These are phyloP conservation scores for Sminthopsis crassicaudata DNA, from an alignment of 2,113 vertebrate genomes.

Conservation along the genomic window DNA sequence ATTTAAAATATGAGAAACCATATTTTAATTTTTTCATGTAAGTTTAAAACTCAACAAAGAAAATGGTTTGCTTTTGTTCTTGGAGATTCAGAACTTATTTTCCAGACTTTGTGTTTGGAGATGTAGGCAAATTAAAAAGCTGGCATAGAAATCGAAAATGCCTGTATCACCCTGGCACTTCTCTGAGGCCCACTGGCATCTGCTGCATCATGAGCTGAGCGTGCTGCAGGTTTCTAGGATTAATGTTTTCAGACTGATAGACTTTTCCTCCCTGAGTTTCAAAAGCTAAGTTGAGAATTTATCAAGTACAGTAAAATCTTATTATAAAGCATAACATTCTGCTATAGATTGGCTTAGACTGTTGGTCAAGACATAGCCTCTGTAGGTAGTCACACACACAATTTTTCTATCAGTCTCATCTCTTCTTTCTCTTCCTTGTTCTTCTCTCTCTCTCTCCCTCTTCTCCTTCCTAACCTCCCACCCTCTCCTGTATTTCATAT, in stretches of 20 bases:
- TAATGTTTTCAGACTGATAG: not conserved
- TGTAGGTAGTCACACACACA: not conserved
- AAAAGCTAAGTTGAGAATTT: not conserved
- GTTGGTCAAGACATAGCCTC: not conserved
- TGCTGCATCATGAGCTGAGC: not conserved
- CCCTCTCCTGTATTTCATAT: not conserved
- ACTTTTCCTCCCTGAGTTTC: not conserved
- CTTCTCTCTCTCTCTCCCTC: not conserved
- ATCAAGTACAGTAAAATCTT: not conserved
- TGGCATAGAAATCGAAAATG: not conserved
- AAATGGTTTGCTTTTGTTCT: not conserved
- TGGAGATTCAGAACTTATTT: constrained; percentile 21
- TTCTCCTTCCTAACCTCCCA: not conserved
- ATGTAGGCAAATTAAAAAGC: not conserved
- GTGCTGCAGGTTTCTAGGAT: not conserved
- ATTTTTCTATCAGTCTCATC: not conserved
- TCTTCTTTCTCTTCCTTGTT: not conserved
- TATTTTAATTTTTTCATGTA: not conserved
- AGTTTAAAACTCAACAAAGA: not conserved
- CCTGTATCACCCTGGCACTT: not conserved
- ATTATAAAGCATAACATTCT: not conserved
- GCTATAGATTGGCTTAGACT: not conserved
- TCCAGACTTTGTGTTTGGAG: not conserved
- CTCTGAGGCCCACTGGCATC: not conserved
- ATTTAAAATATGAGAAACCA: constrained; percentile 1